Base-by-base conservation (phyloP, 1,140 invertebrate genomes). In the Drosophila orena region DNA sequence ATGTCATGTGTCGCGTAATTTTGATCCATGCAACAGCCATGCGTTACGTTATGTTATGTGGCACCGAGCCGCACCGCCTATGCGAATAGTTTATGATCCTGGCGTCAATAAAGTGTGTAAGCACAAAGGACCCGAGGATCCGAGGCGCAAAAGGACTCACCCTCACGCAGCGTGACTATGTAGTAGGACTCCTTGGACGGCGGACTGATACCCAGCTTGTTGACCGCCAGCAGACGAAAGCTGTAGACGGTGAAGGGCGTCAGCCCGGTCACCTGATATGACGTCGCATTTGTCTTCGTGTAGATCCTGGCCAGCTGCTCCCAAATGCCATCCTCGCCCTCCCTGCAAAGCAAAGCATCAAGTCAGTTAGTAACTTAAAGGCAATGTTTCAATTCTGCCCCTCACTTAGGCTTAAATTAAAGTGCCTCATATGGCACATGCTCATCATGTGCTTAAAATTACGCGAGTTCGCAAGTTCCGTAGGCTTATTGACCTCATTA, bases 221-320 rank as follows among this genome's bases (percentile, higher is more conserved):
- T 97, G 42, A 96, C 95, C 37, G 95, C 96, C 49, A 95, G 92
- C 60, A 96, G 94, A 56, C 95, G 93, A 93, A 96, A 96, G 91
- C 95, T 96, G 92, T 96, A 96, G 47, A 96, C 95, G 34, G 95
- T 96, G 91, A 95, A 96, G 15, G 96, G 96, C 65, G 93, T 93
- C 59, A 96, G 93, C 50, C 93, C 94, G 60, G 93, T 93, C 74
- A 96, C 94, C 84, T 94, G 93, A 93, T 95, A 95, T 78, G 92
- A 94, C 49, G 95, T 95, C 42, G 93, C 92, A 92, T 96, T 96
- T 78, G 93, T 94, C 57, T 94, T 93, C 4, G 96, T 96, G 64
- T 94, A 92, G 66, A 95, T 94, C 68, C 94, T 94, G 58, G 94
- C 93, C 65, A 93, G 93, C 71, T 94, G 93, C 88, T 95, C 94